phyloP scores from a whole-genome alignment of 2,888 invertebrate species.

The Drosophila ochracea region DNA sequence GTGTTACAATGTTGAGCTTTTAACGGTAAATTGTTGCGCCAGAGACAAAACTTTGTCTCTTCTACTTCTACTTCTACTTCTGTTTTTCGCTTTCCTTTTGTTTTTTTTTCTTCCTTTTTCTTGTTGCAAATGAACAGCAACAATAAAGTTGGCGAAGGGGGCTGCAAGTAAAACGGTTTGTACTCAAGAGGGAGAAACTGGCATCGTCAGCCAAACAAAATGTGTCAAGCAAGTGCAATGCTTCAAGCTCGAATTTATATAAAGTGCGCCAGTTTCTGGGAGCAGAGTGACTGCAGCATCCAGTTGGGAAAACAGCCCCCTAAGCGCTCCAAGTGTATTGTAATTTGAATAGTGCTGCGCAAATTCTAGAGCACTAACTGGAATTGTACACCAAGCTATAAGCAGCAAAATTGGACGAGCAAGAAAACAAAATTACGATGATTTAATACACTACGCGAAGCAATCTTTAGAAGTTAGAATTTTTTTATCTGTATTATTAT shows the following conservation, averaged over 20 bases:
- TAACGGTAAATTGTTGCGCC: conserved; percentile 74
- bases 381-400: conserved; percentile 36
- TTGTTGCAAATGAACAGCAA: conserved; percentile 63
- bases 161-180: conserved; percentile 23
- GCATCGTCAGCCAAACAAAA: conserved; percentile 59
- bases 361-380: conserved; percentile 39
- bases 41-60: conserved; percentile 62
- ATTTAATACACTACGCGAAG: neutral
- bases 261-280: conserved; percentile 63
- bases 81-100: neutral
- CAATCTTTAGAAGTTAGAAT: rapidly evolving
- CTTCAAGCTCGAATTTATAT: conserved; percentile 74
- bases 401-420: neutral
- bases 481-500: rapidly evolving
- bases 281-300: neutral
- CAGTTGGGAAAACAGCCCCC: neutral
- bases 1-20: conserved; percentile 76
- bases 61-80: neutral
- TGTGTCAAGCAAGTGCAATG: conserved; percentile 76
- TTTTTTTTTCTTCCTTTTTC: neutral
- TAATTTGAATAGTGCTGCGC: conserved; percentile 53
- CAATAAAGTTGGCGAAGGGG: conserved; percentile 54
- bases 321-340: conserved; percentile 49
- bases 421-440: neutral
- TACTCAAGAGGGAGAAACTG: conserved; percentile 16